Base-by-base conservation (phyloP, 2,888 invertebrate species). In the Melieria omissa region DNA sequence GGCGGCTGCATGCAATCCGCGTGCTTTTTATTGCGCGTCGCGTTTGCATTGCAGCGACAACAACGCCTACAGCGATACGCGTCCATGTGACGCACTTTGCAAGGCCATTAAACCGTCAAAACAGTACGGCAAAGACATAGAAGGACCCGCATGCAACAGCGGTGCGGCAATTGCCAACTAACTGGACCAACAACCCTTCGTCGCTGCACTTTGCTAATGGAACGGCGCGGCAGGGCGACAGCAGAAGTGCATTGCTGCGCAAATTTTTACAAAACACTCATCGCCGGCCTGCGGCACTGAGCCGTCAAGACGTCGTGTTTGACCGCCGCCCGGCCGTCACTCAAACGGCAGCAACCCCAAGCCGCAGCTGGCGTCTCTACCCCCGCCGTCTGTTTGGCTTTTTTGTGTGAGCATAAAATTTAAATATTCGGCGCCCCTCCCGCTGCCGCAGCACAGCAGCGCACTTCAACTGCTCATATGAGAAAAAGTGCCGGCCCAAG, bases 191-290 rank as follows among this genome's bases (percentile, higher is more conserved):
- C 63, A 60, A 61, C 29, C 44, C 16, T 45, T 58, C 46, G 61
- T 55, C 54, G 71, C 65, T 52, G 61, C 49, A 52, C 29, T 8
- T 65, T 71, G 61, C 60, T 61, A 64, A 63, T 58, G 47, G 66
- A 42, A 49, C 46, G 57, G 46, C 42, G 49, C 29, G 66, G 10
- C 41, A 47, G 46, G 47, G 5, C 49, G 66, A 66, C 41, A 47
- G 66, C 47, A 54, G 63, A 55, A 65, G 52, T 44, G 47, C 71
- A 71, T 71, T 70, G 46, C 52, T 57, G 45, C 54, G 65, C 66
- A 47, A 14, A 54, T 65, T 66, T 71, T 54, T 67, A 69, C 72
- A 69, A 72, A 72, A 72, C 57, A 69, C 72, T 72, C 63, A 69
- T 69, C 65, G 65, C 65, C 62, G 69, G 49, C 69, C 66, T 44